Base-by-base conservation (phyloP, 2,113 vertebrate genomes). In the Dolichallabes microphthalmus region DNA sequence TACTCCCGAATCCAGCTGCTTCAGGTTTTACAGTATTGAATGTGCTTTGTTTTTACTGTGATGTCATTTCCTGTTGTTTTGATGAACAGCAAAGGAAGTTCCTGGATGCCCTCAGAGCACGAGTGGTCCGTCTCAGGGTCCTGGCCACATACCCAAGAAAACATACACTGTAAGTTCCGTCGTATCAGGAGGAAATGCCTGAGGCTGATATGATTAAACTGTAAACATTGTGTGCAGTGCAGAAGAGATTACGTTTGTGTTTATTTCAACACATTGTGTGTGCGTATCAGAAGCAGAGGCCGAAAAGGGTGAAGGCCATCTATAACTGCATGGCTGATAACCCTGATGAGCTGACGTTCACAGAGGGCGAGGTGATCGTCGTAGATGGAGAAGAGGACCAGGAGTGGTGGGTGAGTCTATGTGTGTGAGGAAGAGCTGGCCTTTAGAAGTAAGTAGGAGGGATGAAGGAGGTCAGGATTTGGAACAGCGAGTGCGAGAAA, bases 371-470 rank as follows among this genome's bases (percentile, higher is more conserved):
- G 66, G 95, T 99, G 91, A 99, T 99, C 83, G 91, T 99, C 60
- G 98, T 99, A 83, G 98, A 98, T 0, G 98, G 98, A 30, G 98
- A 98, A 90, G 98, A 99, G 93, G 98, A 99, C 93, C 97, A 98
- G 82, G 98, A 99, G 95, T 99, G 98, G 98, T 99, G 98, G 98
- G 98, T 99, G 88, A 97, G 98, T 99, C 87, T 14, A 8, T n/a
- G 68, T 14, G 22, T 78, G 69, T 22, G 25, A 57, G 55, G 20
- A 19, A 58, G 57, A 63, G 17, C 30, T 63, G 15, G 35, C 27
- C 53, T 85, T 39, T 79, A 32, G 45, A 58, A 80, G 64, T 0
- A 64, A 84, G 45, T n/a, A 61, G 39, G 25, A 80, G 61, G 77
- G 32, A 69, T 30, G 64, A 57, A 55, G 8, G 53, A 73, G 57